A percentile compares a stretch with the other conserved stretches of the same genome.
phyloP scores from a whole-genome alignment of 2,797 vertebrate species.

The Luscinia luscinia region DNA sequence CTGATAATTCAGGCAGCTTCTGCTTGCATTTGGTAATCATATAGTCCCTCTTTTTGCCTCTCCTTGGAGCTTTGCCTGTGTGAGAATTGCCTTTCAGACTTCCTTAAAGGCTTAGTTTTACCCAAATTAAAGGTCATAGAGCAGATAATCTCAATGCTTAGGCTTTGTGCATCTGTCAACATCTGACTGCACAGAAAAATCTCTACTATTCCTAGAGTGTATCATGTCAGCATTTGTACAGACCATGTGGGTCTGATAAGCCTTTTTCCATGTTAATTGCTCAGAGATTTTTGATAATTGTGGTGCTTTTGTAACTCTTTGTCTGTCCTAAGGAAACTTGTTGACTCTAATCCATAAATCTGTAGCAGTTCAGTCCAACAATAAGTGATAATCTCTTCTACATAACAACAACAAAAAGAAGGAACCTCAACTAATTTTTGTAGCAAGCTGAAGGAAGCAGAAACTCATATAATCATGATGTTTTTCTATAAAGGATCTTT shows the following conservation, averaged over 20 bases:
- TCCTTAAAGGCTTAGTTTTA: neutral
- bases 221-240: neutral
- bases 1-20: neutral
- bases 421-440: neutral
- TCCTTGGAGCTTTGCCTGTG: neutral
- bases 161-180: neutral
- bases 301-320: neutral
- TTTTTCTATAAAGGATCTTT: neutral
- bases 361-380: neutral
- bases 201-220: neutral
- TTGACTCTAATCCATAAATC: neutral
- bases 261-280: neutral
- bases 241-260: accelerated
- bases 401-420: neutral
- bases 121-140: neutral
- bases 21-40: neutral
- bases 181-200: neutral
- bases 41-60: neutral
- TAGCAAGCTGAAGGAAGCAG: neutral
- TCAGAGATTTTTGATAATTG: neutral
- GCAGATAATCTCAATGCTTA: neutral
- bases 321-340: neutral
- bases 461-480: neutral
- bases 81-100: neutral
- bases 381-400: neutral